These are phyloP conservation scores for Bombus picipes DNA, from an alignment of 1,140 invertebrate species.

Conservation along the genomic window DNA sequence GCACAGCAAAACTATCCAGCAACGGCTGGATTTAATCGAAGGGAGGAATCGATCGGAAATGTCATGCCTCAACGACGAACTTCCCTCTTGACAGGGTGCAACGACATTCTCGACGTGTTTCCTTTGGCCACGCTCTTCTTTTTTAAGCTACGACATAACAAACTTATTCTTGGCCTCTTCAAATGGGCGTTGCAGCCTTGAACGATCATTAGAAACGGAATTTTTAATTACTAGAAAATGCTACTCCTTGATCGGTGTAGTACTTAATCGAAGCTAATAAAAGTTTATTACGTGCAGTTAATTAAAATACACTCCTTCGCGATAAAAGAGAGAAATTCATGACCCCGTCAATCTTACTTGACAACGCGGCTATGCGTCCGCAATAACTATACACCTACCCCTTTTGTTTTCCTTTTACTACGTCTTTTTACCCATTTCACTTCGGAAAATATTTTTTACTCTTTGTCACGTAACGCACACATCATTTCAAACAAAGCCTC, in stretches of 20 bases:
- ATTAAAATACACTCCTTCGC: background rate
- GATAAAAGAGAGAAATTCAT: background rate
- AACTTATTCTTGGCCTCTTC: background rate
- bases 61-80: background rate
- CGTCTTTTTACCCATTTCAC: background rate
- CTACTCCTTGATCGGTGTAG: background rate
- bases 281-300: no score
- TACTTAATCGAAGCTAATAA: no score
- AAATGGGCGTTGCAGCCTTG: accelerated
- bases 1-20: background rate
- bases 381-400: background rate
- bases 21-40: conserved; percentile 27
- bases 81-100: background rate
- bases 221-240: background rate
- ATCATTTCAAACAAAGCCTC: conserved; percentile 13
- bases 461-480: conserved; percentile 21
- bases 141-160: background rate
- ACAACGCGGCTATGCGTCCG: background rate
- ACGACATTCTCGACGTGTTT: conserved; percentile 2
- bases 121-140: no score
- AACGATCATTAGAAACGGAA: background rate
- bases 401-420: background rate
- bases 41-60: conserved; percentile 27
- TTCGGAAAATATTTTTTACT: conserved; percentile 11
- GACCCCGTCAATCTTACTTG: background rate